Evolutionary conservation across 1,140 invertebrate species (phyloP).

Genomic region (Papilio helenus): DNA sequence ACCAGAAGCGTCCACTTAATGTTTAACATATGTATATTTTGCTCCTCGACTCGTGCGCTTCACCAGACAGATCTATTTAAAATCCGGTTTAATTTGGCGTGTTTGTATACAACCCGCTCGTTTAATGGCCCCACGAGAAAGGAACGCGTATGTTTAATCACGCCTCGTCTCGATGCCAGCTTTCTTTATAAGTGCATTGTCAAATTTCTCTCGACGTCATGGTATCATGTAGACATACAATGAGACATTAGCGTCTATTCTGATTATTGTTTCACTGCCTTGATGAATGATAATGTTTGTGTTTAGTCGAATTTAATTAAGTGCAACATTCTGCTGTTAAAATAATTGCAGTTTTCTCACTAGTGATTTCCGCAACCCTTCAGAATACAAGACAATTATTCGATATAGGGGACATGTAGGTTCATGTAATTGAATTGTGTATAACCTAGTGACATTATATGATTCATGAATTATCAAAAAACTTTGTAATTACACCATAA

Average conservation of each 20-base stretch:
- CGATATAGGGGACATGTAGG: no score
- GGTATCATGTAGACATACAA: conserved; percentile 4
- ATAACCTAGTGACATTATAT: no score
- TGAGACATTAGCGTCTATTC: conserved; percentile 5
- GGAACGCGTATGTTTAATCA: conserved; percentile 68
- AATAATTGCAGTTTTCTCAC: neutral
- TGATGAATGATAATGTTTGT: neutral
- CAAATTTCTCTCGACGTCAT: conserved; percentile 65
- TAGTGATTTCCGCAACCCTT: neutral
- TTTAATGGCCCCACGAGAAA: conserved; percentile 48
- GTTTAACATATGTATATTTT: conserved; percentile 41
- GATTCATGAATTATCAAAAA: neutral
- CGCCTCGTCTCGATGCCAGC: conserved; percentile 64
- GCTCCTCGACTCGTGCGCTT: conserved; percentile 6
- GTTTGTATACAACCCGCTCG: conserved; percentile 32
- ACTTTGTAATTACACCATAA: neutral
- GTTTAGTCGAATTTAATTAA: neutral
- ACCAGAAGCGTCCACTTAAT: conserved; percentile 48
- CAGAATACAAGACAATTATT: neutral
- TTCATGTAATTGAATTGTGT: neutral
- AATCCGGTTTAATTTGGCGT: conserved; percentile 40
- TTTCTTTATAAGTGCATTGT: conserved; percentile 77
- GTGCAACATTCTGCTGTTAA: neutral
- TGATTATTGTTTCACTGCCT: conserved; percentile 7
- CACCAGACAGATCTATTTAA: conserved; percentile 36